Evolutionary conservation across 2,797 vertebrate genomes (phyloP).

Genomic region (Chrysocyon brachyurus): DNA sequence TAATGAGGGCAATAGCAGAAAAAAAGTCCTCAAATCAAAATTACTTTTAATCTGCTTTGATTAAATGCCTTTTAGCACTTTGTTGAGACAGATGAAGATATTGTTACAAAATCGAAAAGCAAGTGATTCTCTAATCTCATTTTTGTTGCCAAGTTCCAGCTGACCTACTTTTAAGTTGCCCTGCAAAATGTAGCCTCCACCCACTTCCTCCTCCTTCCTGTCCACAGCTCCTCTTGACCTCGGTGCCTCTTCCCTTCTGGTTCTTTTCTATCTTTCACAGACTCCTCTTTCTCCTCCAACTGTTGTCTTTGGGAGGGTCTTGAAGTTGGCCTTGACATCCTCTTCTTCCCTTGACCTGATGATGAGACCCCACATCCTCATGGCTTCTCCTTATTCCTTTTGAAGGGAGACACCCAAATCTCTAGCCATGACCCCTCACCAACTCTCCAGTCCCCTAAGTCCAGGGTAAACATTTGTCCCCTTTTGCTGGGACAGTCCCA

Average conservation of each 20-base stretch:
- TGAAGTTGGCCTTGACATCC: not conserved
- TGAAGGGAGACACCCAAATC: not conserved
- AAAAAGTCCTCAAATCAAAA: constrained; percentile 60
- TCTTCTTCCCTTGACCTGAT: not conserved
- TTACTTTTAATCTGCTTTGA: constrained; percentile 71
- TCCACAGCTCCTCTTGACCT: not conserved
- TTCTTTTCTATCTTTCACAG: not conserved
- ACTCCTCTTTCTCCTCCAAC: not conserved
- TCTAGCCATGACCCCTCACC: not conserved
- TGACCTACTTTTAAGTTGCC: constrained; percentile 63
- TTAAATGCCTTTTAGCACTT: constrained; percentile 78
- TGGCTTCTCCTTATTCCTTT: not conserved
- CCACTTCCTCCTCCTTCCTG: not conserved
- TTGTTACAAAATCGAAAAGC: constrained; percentile 56
- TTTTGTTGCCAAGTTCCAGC: constrained; percentile 56
- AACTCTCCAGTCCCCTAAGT: not conserved
- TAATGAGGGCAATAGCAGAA: constrained; percentile 26
- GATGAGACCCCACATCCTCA: not conserved
- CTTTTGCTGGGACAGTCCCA: not conserved
- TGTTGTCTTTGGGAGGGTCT: not conserved
- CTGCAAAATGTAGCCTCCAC: not conserved
- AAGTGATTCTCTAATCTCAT: constrained; percentile 8
- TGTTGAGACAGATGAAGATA: constrained; percentile 63
- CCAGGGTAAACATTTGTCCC: not conserved
- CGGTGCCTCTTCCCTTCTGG: not conserved